Percentiles rank a stretch among this genome's conserved stretches.
Conservation (phyloP, 1,140 invertebrate genomes). For the Danaus plexippus region DNA sequence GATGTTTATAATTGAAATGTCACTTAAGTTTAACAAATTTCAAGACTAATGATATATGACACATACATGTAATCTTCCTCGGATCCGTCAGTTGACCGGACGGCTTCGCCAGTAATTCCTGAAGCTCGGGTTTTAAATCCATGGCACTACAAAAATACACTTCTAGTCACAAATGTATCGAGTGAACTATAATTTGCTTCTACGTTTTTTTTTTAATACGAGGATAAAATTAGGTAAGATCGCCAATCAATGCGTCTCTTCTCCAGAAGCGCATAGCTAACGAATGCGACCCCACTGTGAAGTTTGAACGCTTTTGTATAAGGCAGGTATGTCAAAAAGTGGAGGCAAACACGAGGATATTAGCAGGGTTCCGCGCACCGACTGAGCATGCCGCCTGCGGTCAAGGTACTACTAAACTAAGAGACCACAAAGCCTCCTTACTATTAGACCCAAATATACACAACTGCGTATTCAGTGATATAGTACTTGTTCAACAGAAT, state of each 20-base stretch:
- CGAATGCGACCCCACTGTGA: constrained; percentile 22
- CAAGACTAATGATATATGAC: constrained; percentile 24
- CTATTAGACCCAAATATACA: not conserved
- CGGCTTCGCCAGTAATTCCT: constrained; percentile 52
- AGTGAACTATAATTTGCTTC: no score
- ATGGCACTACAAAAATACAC: constrained; percentile 14
- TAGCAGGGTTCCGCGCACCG: constrained; percentile 40
- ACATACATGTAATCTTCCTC: constrained; percentile 51
- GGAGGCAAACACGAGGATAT: constrained; percentile 41
- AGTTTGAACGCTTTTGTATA: constrained; percentile 30
- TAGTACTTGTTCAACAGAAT: no score
- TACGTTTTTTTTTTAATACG: no score
- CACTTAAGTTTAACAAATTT: constrained; percentile 22
- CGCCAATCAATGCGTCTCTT: constrained; percentile 11
- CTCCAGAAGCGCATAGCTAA: constrained; percentile 35
- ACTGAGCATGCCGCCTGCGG: constrained; percentile 45
- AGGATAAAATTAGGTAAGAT: no score
- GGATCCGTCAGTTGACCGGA: constrained; percentile 27
- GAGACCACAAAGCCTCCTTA: constrained; percentile 14
- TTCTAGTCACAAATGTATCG: not conserved
- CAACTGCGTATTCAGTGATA: no score
- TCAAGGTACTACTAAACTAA: constrained; percentile 38
- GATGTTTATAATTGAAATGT: constrained; percentile 41
- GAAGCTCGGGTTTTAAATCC: constrained; percentile 39
- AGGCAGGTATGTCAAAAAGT: constrained; percentile 11